A percentile compares a stretch with the other conserved stretches of the same genome.
phyloP scores from a whole-genome alignment of 37 sponge, comb jelly and placozoan genomes.

The Ianthella basta region DNA sequence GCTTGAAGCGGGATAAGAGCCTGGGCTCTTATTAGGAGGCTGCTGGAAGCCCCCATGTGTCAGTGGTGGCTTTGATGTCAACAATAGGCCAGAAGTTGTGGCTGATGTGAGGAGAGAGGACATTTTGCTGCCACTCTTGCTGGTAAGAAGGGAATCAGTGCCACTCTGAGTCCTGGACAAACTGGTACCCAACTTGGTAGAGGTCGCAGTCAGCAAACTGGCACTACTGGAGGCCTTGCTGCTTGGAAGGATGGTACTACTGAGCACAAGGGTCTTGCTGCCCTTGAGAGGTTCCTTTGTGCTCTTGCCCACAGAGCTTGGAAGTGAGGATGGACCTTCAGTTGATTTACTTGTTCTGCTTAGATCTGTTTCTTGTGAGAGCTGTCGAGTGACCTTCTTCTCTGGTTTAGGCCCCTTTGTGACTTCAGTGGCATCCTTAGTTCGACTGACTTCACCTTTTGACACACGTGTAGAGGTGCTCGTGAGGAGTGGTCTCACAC shows the following conservation, averaged over 20 bases:
- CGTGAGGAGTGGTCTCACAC: no score
- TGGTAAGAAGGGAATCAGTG: not conserved
- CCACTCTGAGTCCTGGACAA: no score
- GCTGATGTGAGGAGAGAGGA: constrained; percentile 27
- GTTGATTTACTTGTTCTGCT: no score
- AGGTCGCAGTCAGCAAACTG: not conserved
- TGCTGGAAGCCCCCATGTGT: not conserved
- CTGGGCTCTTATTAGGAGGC: not conserved
- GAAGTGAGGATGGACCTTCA: no score
- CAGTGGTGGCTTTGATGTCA: not conserved
- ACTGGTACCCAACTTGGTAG: not conserved
- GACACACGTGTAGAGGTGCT: no score
- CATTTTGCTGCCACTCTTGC: not conserved
- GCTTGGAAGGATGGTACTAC: not conserved
- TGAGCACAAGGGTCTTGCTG: not conserved
- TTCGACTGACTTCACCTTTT: no score
- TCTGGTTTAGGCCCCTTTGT: no score
- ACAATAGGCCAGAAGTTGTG: not conserved
- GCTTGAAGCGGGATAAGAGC: no score
- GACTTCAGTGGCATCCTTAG: no score
- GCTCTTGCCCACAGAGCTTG: not conserved
- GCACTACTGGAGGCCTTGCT: not conserved
- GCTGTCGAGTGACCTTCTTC: no score
- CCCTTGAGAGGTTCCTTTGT: not conserved
- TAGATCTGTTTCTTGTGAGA: no score